phyloP scores from a whole-genome alignment of 2,888 invertebrate species.

The Ceramica pisi region DNA sequence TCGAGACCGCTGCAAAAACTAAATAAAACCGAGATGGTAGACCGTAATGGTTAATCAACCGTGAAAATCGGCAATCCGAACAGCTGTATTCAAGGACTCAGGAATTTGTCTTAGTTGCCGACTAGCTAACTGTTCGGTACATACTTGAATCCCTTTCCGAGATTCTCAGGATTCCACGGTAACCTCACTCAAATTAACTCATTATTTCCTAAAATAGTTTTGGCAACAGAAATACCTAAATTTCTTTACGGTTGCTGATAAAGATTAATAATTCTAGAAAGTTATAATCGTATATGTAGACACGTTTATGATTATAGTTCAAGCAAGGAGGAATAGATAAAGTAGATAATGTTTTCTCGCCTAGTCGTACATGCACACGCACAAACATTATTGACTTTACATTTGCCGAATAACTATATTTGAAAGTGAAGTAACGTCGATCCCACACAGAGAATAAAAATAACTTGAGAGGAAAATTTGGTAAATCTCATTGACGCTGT shows the following conservation, averaged over 20 bases:
- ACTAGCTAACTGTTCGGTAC: slow-evolving; percentile 73
- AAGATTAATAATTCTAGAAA: neutral
- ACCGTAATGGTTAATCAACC: slow-evolving; percentile 50
- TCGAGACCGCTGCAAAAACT: slow-evolving; percentile 42
- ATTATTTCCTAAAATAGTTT: slow-evolving; percentile 79
- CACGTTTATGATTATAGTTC: too few relatives aligned
- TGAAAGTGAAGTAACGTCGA: slow-evolving; percentile 59
- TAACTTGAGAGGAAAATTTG: slow-evolving; percentile 71
- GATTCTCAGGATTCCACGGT: slow-evolving; percentile 74
- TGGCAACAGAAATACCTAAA: slow-evolving; percentile 26
- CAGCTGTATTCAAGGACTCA: slow-evolving; percentile 57
- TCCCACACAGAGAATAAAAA: slow-evolving; percentile 64
- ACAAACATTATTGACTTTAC: slow-evolving; percentile 40
- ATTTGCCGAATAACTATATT: slow-evolving; percentile 53
- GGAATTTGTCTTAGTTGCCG: slow-evolving; percentile 75
- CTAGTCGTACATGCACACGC: slow-evolving; percentile 14
- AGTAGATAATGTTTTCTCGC: neutral
- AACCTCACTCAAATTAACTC: slow-evolving; percentile 80
- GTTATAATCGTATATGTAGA: slow-evolving; percentile 1
- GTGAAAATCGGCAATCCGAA: slow-evolving; percentile 57
- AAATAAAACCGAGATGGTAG: slow-evolving; percentile 49
- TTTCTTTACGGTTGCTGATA: neutral
- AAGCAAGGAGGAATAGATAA: neutral
- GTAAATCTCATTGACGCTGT: slow-evolving; percentile 71
- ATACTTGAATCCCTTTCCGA: slow-evolving; percentile 74